Evolutionary conservation across 2,888 invertebrate species (phyloP).

Genomic region (Conops quadrifasciatus): DNA sequence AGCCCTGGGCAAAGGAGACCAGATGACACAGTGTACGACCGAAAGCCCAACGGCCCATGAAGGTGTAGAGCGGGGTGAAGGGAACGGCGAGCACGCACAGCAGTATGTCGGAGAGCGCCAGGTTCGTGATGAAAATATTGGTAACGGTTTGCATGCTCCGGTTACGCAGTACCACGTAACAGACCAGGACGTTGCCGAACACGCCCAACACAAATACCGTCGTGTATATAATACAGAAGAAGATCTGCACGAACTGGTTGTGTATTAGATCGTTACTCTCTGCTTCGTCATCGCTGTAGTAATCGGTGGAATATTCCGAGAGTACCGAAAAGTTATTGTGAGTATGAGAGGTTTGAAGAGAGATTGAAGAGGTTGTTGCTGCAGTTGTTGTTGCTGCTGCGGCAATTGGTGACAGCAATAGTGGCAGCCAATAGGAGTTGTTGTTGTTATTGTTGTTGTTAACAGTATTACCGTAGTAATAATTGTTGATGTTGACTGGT

Average conservation of each 20-base stretch:
- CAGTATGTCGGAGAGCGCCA: slow-evolving; percentile 94
- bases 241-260: slow-evolving; percentile 59
- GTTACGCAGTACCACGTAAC: slow-evolving; percentile 92
- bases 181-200: slow-evolving; percentile 89
- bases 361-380: slow-evolving; percentile 37
- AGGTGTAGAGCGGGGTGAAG: slow-evolving; percentile 94
- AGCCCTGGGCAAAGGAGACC: slow-evolving; percentile 90
- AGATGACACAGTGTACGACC: slow-evolving; percentile 90
- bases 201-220: slow-evolving; percentile 82
- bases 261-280: slow-evolving; percentile 51
- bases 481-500: too few relatives aligned
- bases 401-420: not conserved
- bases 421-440: slow-evolving; percentile 2
- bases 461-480: too few relatives aligned
- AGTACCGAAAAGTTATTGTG: slow-evolving; percentile 8
- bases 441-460: not conserved
- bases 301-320: slow-evolving; percentile 10
- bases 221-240: slow-evolving; percentile 60
- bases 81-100: slow-evolving; percentile 94
- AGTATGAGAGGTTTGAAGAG: slow-evolving; percentile 44
- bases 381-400: slow-evolving; percentile 30
- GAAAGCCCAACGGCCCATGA: slow-evolving; percentile 92
- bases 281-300: slow-evolving; percentile 29
- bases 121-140: slow-evolving; percentile 95
- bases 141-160: slow-evolving; percentile 98